Conservation (phyloP, 2,888 invertebrate genomes). For the Selenia dentaria region DNA sequence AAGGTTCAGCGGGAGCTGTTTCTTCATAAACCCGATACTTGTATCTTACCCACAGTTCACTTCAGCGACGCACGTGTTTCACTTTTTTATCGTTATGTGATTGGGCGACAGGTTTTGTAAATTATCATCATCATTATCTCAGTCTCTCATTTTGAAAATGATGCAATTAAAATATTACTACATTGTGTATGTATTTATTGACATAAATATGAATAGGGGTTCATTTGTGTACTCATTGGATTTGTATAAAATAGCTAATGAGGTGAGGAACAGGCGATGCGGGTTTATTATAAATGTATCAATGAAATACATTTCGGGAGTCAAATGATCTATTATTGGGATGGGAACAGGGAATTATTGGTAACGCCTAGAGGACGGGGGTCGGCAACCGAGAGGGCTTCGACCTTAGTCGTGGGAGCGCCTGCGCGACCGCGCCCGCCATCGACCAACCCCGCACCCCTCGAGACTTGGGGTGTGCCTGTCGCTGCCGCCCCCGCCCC, state of each 20-base stretch:
- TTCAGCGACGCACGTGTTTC: no score
- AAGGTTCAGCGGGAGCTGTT: no score
- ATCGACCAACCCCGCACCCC: slow-evolving; percentile 60
- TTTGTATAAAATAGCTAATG: background rate
- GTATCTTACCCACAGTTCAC: no score
- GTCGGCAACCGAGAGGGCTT: slow-evolving; percentile 79
- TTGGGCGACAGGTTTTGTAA: no score
- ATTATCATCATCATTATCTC: no score
- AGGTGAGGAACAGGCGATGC: background rate
- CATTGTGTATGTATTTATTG: no score
- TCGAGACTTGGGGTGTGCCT: slow-evolving; percentile 7
- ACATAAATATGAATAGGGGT: no score
- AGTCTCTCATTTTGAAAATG: no score
- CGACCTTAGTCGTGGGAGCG: slow-evolving; percentile 67
- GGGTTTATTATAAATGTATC: slow-evolving; percentile 3
- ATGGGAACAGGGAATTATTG: slow-evolving; percentile 48
- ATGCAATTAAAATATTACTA: no score
- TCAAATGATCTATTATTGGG: slow-evolving; percentile 35
- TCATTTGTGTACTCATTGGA: no score
- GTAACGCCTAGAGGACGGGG: slow-evolving; percentile 63
- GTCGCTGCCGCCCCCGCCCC: slow-evolving; percentile 36
- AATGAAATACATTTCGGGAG: slow-evolving; percentile 16
- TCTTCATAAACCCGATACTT: no score
- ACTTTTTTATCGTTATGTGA: no score
- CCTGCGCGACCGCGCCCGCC: slow-evolving; percentile 72